Base-by-base conservation (phyloP, 2,797 vertebrate species). In the Trematomus bernacchii region DNA sequence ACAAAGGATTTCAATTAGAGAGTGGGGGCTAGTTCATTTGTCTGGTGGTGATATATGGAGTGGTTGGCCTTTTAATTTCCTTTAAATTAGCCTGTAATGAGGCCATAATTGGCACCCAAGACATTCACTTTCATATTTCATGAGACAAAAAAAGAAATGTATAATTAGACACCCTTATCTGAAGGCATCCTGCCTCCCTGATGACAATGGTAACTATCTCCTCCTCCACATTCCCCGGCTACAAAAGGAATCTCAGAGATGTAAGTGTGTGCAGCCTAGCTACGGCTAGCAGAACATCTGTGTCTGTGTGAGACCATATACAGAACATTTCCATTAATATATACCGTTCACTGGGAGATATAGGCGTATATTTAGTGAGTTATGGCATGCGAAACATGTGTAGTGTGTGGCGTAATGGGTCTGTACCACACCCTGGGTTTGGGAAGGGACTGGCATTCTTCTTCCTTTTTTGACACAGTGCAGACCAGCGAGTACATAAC, bases 1-100 rank as follows among this genome's bases (percentile, higher is more conserved):
- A 94, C 92, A 91, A 92, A 93, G 90, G 86, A 90, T 93, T 93
- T 92, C 90, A 91, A 91, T 93, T 92, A 93, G 90, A 83, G 87
- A 64, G 76, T 19, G 75, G 85, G 91, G 89, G 87, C 80, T 79
- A 88, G 87, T 91, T 92, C 84, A 88, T 92, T 90, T 89, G 86
- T 93, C 91, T 91, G 88, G 84, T 91, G 90, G 91, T 82, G 30
- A 88, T 91, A 91, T 91, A 90, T 85, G 81, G 85, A 93, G 91
- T 88, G 82, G 87, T 85, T 92, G 88, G 87, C 88, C 91, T 92
- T 92, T 93, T 94, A 90, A 94, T 95, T 93, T 93, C 90, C 90
- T 92, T 92, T 90, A 92, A 92, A 92, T 94, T 89, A 92, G 90
- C 79, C 86, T 62, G 80, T 93, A 93, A 94, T 93, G 93, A 94